These are phyloP conservation scores for Neofelis nebulosa DNA, from an alignment of 2,113 vertebrate species.

Conservation along the genomic window DNA sequence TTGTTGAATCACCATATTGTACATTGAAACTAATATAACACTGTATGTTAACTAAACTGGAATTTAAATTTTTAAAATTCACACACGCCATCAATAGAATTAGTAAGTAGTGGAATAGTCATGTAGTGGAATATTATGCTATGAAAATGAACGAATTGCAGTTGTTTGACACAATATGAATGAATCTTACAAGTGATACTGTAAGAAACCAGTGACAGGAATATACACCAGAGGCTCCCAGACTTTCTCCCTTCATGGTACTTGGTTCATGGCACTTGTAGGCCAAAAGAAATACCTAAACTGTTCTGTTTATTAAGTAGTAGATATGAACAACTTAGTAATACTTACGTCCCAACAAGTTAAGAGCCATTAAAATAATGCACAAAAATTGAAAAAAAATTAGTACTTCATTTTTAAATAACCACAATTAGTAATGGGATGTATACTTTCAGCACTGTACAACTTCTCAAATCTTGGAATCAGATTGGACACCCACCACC, in stretches of 20 bases:
- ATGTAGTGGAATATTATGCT: not conserved
- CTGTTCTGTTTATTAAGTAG: not conserved
- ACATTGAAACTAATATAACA: not conserved
- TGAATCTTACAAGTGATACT: not conserved
- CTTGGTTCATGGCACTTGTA: not conserved
- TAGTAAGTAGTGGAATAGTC: not conserved
- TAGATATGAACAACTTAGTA: not conserved
- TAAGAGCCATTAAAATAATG: not conserved
- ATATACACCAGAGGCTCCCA: not conserved
- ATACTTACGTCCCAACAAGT: not conserved
- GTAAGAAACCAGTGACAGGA: not conserved
- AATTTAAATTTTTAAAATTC: not conserved
- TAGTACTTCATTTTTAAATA: not conserved
- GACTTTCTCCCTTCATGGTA: not conserved
- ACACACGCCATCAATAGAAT: not conserved
- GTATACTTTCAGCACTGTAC: not conserved
- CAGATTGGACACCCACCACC: not conserved
- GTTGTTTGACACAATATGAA: not conserved
- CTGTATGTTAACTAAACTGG: not conserved
- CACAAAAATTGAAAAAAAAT: not conserved
- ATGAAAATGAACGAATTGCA: not conserved
- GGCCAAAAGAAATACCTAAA: not conserved
- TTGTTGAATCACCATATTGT: not conserved
- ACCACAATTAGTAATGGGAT: not conserved
- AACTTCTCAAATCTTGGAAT: not conserved